Evolutionary conservation across 2,113 vertebrate species (phyloP).

Genomic region (Larimichthys crocea): DNA sequence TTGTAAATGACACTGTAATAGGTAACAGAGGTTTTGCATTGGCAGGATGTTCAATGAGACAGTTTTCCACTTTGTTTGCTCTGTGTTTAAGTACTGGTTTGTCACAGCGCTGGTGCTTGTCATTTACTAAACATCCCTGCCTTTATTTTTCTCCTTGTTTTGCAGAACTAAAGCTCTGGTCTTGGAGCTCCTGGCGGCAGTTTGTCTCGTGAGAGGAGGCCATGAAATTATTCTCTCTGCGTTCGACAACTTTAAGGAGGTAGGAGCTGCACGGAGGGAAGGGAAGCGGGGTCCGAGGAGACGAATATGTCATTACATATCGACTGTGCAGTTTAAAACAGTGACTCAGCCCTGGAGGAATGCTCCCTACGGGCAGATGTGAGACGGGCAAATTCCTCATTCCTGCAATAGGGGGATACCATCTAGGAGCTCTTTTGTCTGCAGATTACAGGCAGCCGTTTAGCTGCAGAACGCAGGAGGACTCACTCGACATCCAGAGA

Average conservation of each 20-base stretch:
- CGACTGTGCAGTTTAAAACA: conserved; percentile 45
- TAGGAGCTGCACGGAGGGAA: conserved; percentile 64
- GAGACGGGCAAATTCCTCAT: conserved; percentile 39
- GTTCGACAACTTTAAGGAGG: conserved; percentile 99
- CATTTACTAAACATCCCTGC: conserved; percentile 41
- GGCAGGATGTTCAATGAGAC: conserved; percentile 7
- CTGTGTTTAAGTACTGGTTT: conserved; percentile 28
- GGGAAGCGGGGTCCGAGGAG: conserved; percentile 28
- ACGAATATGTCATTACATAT: conserved; percentile 57
- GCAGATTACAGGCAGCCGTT: conserved; percentile 53
- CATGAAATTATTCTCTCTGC: conserved; percentile 98
- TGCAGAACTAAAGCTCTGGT: conserved; percentile 97
- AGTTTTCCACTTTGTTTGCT: conserved; percentile 6
- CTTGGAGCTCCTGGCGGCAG: conserved; percentile 95
- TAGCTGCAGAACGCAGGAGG: conserved; percentile 31
- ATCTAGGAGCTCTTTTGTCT: conserved; percentile 45
- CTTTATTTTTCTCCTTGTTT: conserved; percentile 41
- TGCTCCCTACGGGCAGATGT: conserved; percentile 22
- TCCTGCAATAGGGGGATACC: conserved; percentile 34
- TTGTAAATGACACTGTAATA: not conserved
- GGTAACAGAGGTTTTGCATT: not conserved
- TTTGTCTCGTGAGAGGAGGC: conserved; percentile 96
- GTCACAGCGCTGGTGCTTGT: not conserved
- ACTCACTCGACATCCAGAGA: conserved; percentile 21
- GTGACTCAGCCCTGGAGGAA: conserved; percentile 67